Evolutionary conservation across 1,140 invertebrate species (phyloP), one percentile per base, ranked within the genome.

Genomic region (Drosophila gunungcola): DNA sequence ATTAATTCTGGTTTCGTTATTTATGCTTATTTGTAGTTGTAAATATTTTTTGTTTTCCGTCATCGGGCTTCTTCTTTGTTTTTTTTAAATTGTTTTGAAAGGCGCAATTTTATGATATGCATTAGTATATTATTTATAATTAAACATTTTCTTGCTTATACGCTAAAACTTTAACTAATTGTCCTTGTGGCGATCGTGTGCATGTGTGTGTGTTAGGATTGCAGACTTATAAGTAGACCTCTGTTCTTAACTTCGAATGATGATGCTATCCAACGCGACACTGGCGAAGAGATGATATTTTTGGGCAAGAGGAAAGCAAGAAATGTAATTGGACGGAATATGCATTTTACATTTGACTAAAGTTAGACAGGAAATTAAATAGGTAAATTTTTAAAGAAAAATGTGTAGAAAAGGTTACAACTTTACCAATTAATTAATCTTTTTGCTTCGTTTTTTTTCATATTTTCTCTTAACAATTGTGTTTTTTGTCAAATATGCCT

Each of bases 51-150:
- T 70, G 62, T 68, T 55, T 60, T 73, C 65, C 60, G 39, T 60
- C 70, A 68, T 68, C 72, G 43, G 60, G 51, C 60, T 69, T 69
- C 34, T 69, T 67, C 56, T 63, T 73, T 54, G 13, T 58, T 57
- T 32, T 74, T 60, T 56, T 41, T 62, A 60, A 65, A 75, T 73
- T 61, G 62, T 79, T 79, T 73, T 88, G 78, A 90, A 92, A 92
- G 91, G 91, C 91, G 91, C 91, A 85, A 90, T 83, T 91, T 77
- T 73, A 89, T 92, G 91, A 92, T 92, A 92, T 92, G 91, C 90
- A 91, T 92, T 92, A 89, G 90, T 91, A 80, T 77, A 88, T 78
- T 86, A 86, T 60, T 54, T 63, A 60, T 79, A 81, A 81, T 86
- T 77, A 63, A 85, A 74, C 69, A 61, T 48, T 61, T 49, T 73